Base-by-base conservation (phyloP, 2,888 invertebrate species). In the Synanthedon andrenaeformis region DNA sequence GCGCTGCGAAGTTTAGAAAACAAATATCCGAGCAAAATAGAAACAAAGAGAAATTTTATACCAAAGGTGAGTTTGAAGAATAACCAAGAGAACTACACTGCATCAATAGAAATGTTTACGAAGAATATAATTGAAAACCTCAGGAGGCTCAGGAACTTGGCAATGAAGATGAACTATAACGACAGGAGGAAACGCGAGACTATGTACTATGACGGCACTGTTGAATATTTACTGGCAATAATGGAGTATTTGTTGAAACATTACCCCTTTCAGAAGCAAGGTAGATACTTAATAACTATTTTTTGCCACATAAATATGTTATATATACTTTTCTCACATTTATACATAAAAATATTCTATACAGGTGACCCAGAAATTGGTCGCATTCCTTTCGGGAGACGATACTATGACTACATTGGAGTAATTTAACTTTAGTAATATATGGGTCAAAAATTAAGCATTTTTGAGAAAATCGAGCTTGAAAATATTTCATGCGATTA, bases 191-290 rank as follows among this genome's bases (percentile, higher is more conserved):
- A 79, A 60, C 72, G 84, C 57, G 60, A 70, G 5, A 35, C 54
- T 3, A 58, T 57, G 53, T 65, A 58, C 55, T 70, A 74, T 28
- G 72, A 76, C 12, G 70, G 75, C 51, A 67, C 76, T 19, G 59
- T 82, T 53, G 81, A 82, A 54, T 83, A 82, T 62, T 59, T 85
- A 51, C 60, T 85, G 51, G 65, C 70, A 56, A 59, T 85, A 49
- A 82, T 85, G 77, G 81, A 85, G 58, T 80, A 77, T 62, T 62
- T 85, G 54, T 54, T 82, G 6, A 80, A 76, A 59, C 71, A 76
- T 41, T 65, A 67, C 51, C 74, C 68, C 0, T 23, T 70, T 49
- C 35, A 35, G 35, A 35, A 35, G 35, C 35, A 35, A 35, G 35
- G 35, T 35, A 10, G 35, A 10, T 35, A 35, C 35, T 35, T 35